Percentiles rank a stretch among this genome's conserved stretches.
Evolutionary conservation across 2,113 vertebrate species (phyloP).

Genomic region (Elephas maximus): DNA sequence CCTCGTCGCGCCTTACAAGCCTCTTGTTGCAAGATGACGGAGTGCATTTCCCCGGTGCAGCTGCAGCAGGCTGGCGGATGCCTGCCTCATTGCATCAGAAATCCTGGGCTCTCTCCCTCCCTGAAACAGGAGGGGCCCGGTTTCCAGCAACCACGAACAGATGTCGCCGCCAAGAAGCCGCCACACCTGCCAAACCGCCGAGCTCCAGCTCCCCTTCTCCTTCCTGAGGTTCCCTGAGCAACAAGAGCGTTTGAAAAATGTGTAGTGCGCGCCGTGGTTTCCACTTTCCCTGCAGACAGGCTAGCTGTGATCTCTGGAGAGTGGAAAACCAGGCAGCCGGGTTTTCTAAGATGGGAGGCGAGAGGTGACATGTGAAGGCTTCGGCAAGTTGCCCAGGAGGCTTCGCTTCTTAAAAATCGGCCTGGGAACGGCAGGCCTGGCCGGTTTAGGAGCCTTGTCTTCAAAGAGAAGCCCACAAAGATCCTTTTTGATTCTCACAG

Average conservation of each 20-base stretch:
- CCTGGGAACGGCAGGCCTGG: neutral
- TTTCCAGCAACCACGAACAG: conserved; percentile 78
- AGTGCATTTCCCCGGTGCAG: neutral
- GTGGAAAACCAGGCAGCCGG: conserved; percentile 60
- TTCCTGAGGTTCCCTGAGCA: conserved; percentile 78
- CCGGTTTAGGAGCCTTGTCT: rapidly evolving
- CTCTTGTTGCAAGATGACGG: neutral
- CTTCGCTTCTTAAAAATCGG: conserved; percentile 3
- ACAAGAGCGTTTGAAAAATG: conserved; percentile 79
- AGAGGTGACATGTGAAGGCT: conserved; percentile 49
- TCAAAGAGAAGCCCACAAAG: neutral
- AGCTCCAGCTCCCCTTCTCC: conserved; percentile 82
- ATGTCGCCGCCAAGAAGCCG: conserved; percentile 79
- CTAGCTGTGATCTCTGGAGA: conserved; percentile 37
- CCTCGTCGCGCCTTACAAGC: neutral
- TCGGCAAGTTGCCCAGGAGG: neutral
- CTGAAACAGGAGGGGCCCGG: neutral
- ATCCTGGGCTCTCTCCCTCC: conserved; percentile 52
- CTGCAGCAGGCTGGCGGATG: conserved; percentile 21
- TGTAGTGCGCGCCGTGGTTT: conserved; percentile 72
- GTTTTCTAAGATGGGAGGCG: conserved; percentile 49
- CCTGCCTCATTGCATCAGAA: neutral
- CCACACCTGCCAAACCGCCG: conserved; percentile 74
- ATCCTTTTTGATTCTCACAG: neutral
- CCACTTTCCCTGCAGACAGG: conserved; percentile 70